Base-by-base conservation (phyloP, 1,140 invertebrate species). In the Nilaparvata lugens region DNA sequence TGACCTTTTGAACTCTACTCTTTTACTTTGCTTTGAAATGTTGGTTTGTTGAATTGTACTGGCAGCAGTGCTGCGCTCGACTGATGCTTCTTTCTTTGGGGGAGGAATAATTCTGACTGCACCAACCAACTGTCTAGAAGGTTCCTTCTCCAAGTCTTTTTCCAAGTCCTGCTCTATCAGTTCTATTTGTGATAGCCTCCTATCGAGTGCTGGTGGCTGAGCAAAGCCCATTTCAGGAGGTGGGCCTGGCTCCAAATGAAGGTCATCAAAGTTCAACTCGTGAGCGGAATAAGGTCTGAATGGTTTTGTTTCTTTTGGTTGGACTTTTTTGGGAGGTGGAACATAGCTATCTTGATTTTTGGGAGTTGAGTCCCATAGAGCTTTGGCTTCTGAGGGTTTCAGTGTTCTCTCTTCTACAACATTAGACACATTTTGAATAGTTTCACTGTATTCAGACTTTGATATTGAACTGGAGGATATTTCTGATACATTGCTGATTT, bases 171-270 rank as follows among this genome's bases (percentile, higher is more conserved):
- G 79, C 68, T 84, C 81, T 59, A 82, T 75, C 48, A 70, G 75
- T 67, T 83, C 82, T 1, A 81, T 74, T 63, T 81, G 76, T 0
- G 79, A 81, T 59, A 76, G 76, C 13, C 77, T 71, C 52, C 77
- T 68, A 28, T 73, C 73, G 4, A 60, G 9, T 14, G 64, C 19
- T 43, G 72, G 73, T 6, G 73, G 71, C 40, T 78, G 74, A 4
- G 80, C 78, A 68, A 78, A 85, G 13, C 77, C 81, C 13, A 86
- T 83, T 73, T 85, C 81, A 18, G 84, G 82, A 9, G 83, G 80
- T 1, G 81, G 76, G 13, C 83, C 83, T 0, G 82, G 83, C 68
- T 83, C 75, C 11, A 85, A 66, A 48, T 62, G 52, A 24, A 71
- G 69, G 0, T 79, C 71, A 64, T 79, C 77, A 52, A 73, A 66